A percentile compares a stretch with the other conserved stretches of the same genome.
phyloP scores from a whole-genome alignment of 1,140 invertebrate species.

The Proales similis region DNA sequence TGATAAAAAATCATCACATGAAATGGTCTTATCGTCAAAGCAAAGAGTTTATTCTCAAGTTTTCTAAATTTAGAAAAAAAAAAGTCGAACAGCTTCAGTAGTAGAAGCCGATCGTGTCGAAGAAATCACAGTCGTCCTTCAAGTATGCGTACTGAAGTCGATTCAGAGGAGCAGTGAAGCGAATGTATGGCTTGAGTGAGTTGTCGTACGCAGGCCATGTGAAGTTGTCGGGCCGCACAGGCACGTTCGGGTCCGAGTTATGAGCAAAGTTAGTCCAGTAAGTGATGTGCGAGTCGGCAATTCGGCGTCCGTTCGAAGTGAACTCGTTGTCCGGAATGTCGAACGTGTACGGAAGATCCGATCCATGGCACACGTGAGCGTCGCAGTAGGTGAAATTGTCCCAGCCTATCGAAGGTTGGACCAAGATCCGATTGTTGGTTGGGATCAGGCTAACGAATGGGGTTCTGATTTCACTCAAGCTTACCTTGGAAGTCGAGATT shows the following conservation, averaged over 20 bases:
- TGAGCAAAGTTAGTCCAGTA: conserved; percentile 48
- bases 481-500: conserved; percentile 21
- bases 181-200: not conserved
- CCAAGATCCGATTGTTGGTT: no score
- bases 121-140: conserved; percentile 32
- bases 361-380: conserved; percentile 31
- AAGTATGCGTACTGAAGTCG: not conserved
- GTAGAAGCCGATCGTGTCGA: conserved; percentile 33
- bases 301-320: conserved; percentile 39
- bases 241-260: not conserved
- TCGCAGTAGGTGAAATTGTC: conserved; percentile 36
- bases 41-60: no score
- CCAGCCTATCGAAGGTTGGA: no score
- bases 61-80: not conserved
- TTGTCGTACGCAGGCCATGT: conserved; percentile 3
- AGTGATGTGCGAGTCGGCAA: conserved; percentile 41
- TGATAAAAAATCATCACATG: no score
- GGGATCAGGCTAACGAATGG: no score
- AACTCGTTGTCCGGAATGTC: not conserved
- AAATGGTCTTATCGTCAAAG: no score
- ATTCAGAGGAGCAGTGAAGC: conserved; percentile 10
- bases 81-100: not conserved
- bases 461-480: no score
- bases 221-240: not conserved
- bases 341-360: conserved; percentile 33